Evolutionary conservation across 1,140 invertebrate genomes (phyloP).

Genomic region (Lucilia cuprina): DNA sequence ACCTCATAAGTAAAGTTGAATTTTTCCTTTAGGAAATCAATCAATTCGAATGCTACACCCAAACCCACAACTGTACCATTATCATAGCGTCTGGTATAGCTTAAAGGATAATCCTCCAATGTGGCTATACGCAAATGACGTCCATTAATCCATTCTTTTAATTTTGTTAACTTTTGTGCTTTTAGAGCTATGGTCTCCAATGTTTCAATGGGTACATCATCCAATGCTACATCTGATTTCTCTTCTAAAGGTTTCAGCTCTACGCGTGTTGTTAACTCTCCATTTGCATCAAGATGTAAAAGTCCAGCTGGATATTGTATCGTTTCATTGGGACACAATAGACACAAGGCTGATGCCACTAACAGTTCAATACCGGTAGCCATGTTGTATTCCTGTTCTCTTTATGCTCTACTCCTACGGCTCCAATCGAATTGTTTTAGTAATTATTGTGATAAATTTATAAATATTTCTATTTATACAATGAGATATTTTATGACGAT

Average conservation of each 20-base stretch:
- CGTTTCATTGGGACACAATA: conserved; percentile 47
- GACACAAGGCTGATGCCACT: conserved; percentile 50
- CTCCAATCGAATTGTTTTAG: neutral
- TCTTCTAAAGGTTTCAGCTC: conserved; percentile 40
- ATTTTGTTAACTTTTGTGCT: conserved; percentile 42
- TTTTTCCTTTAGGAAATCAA: conserved; percentile 72
- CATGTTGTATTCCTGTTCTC: neutral
- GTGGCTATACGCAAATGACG: conserved; percentile 55
- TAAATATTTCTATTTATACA: neutral
- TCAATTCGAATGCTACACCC: conserved; percentile 76
- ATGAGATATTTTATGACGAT: neutral
- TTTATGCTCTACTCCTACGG: neutral
- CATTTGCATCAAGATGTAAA: conserved; percentile 10
- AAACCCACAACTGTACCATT: conserved; percentile 68
- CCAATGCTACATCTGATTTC: conserved; percentile 36
- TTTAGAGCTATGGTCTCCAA: conserved; percentile 47
- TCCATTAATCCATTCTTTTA: conserved; percentile 54
- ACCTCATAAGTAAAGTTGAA: conserved; percentile 78
- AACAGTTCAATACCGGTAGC: conserved; percentile 52
- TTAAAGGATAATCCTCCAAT: conserved; percentile 69
- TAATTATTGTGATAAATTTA: neutral
- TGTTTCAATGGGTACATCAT: conserved; percentile 43
- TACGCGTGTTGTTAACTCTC: conserved; percentile 8
- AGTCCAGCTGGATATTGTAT: conserved; percentile 1
- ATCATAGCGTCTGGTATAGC: conserved; percentile 63